Percentiles rank a stretch among this genome's conserved stretches.
Evolutionary conservation across 1,140 invertebrate species (phyloP).

Genomic region (Glossosoma conforme): DNA sequence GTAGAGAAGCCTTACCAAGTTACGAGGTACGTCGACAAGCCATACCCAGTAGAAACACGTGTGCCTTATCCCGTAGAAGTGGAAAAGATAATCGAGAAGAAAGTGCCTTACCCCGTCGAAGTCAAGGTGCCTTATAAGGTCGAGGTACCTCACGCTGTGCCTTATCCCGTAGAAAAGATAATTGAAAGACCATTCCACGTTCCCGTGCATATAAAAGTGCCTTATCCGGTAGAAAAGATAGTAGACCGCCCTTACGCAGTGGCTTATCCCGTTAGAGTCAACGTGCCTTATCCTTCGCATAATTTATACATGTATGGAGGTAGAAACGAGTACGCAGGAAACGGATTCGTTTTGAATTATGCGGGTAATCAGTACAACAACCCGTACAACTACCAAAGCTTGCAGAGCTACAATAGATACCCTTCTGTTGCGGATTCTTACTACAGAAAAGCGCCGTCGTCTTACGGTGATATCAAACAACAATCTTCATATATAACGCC

Average conservation of each 20-base stretch:
- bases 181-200: conserved; percentile 41
- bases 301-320: conserved; percentile 13
- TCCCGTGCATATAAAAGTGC: conserved; percentile 29
- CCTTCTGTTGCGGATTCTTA: conserved; percentile 19
- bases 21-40: conserved; percentile 49
- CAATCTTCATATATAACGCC: background rate
- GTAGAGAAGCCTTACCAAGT: conserved; percentile 49
- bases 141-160: conserved; percentile 30
- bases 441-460: conserved; percentile 11
- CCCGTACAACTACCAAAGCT: background rate
- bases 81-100: conserved; percentile 44
- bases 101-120: conserved; percentile 51
- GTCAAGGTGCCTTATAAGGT: conserved; percentile 37
- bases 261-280: conserved; percentile 18
- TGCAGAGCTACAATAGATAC: conserved; percentile 11
- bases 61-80: conserved; percentile 49
- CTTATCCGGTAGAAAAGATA: conserved; percentile 37
- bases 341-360: conserved; percentile 7
- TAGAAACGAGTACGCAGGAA: conserved; percentile 14
- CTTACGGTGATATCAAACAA: conserved; percentile 1
- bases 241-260: conserved; percentile 31
- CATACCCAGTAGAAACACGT: conserved; percentile 45
- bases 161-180: conserved; percentile 46
- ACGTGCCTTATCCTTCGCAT: conserved; percentile 5
- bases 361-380: conserved; percentile 4